phyloP scores from a whole-genome alignment of 2,888 invertebrate species.

The Notodonta ziczac region DNA sequence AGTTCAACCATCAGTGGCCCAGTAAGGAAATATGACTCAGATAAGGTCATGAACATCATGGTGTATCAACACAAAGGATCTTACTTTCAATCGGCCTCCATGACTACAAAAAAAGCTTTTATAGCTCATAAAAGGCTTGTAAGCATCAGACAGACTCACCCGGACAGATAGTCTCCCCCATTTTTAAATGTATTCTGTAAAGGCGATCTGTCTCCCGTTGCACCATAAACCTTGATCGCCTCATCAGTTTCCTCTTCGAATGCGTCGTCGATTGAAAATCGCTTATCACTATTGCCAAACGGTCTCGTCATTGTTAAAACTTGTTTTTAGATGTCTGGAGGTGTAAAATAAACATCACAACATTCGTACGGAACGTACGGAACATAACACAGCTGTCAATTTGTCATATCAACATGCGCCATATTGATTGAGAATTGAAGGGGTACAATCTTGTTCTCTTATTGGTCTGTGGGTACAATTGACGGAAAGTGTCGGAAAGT shows the following conservation, averaged over 20 bases:
- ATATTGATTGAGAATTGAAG: slow-evolving; percentile 59
- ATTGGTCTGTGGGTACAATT: too few species aligned
- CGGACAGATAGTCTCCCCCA: slow-evolving; percentile 71
- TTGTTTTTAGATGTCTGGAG: slow-evolving; percentile 52
- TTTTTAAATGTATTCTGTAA: slow-evolving; percentile 81
- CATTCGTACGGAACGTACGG: slow-evolving; percentile 41
- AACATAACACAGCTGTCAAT: slow-evolving; percentile 81
- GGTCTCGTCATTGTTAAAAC: slow-evolving; percentile 78
- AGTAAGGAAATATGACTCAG: slow-evolving; percentile 65
- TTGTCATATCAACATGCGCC: slow-evolving; percentile 77
- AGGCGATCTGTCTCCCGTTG: slow-evolving; percentile 89
- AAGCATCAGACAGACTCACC: slow-evolving; percentile 48
- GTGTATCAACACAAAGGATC: slow-evolving; percentile 48
- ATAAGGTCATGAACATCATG: slow-evolving; percentile 68
- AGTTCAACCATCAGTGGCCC: slow-evolving; percentile 74
- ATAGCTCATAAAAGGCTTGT: background rate
- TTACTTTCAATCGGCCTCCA: slow-evolving; percentile 10
- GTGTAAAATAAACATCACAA: slow-evolving; percentile 73
- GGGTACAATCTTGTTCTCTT: too few species aligned
- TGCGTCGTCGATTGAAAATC: slow-evolving; percentile 93
- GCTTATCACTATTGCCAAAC: slow-evolving; percentile 83
- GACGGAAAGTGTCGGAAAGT: too few species aligned
- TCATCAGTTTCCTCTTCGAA: slow-evolving; percentile 94
- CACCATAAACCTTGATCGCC: slow-evolving; percentile 92
- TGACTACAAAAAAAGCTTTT: background rate